Percentiles rank a stretch among this genome's conserved stretches.
phyloP scores from a whole-genome alignment of 2,888 invertebrate species.

The Machimus atricapillus region DNA sequence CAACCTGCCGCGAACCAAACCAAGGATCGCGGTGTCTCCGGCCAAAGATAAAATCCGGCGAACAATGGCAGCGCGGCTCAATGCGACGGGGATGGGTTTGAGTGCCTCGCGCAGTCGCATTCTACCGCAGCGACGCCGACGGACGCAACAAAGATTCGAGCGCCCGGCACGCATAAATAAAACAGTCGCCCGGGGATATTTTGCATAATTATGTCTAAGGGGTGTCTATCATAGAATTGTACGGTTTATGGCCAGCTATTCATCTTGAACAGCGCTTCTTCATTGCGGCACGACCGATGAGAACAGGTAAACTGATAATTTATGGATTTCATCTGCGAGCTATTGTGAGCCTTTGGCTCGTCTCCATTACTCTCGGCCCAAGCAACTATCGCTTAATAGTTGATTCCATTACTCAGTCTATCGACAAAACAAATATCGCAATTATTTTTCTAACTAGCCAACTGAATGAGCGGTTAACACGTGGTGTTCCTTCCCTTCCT shows the following conservation, averaged over 20 bases:
- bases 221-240: constrained; percentile 37
- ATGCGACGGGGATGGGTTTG: neutral
- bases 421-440: neutral
- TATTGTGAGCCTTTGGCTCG: neutral
- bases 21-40: neutral
- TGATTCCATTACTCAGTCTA: neutral
- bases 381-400: neutral
- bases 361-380: neutral
- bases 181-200: constrained; percentile 33
- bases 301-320: constrained; percentile 23
- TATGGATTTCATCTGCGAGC: constrained; percentile 18
- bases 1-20: neutral
- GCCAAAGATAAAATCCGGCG: neutral
- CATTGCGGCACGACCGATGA: neutral
- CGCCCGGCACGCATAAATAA: constrained; percentile 20
- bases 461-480: neutral
- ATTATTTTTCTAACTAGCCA: neutral
- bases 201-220: constrained; percentile 43
- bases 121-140: neutral
- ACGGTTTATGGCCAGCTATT: neutral
- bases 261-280: constrained; percentile 3
- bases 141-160: neutral
- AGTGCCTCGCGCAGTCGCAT: neutral
- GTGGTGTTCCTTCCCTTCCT: neutral
- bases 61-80: neutral